Evolutionary conservation across 2,888 invertebrate genomes (phyloP).

Genomic region (Macrophya annulata): DNA sequence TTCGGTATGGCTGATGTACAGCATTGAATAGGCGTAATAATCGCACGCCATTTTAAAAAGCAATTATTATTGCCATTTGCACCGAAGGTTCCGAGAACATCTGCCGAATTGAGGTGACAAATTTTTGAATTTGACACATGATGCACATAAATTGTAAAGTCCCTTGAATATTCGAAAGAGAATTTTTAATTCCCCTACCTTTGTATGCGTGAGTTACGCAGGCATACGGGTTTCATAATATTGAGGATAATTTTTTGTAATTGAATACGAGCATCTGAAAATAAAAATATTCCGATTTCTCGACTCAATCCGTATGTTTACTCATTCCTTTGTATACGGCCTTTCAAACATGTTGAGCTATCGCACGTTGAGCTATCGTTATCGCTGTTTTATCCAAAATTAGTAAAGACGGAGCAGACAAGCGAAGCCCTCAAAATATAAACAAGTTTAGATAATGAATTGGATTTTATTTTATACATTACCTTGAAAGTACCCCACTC

Average conservation of each 20-base stretch:
- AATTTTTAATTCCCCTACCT: background rate
- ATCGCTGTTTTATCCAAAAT: background rate
- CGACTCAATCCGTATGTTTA: background rate
- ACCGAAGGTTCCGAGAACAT: too few species aligned
- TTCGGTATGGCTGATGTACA: too few species aligned
- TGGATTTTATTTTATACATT: slow-evolving; percentile 63
- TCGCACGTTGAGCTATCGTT: background rate
- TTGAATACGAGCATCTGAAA: background rate
- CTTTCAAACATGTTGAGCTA: background rate
- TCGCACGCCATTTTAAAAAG: background rate
- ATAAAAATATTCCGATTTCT: background rate
- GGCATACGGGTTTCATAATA: background rate
- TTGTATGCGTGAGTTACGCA: background rate
- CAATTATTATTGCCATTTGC: background rate
- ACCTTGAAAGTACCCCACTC: slow-evolving; percentile 92
- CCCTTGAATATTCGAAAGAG: background rate
- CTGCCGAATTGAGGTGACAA: too few species aligned
- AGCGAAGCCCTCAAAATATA: background rate
- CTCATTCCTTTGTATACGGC: background rate
- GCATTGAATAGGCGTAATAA: too few species aligned
- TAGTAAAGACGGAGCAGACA: background rate
- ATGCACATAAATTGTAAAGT: background rate
- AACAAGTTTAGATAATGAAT: background rate
- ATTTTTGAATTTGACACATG: background rate
- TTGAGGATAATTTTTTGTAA: background rate